A percentile compares a stretch with the other conserved stretches of the same genome.
These are phyloP conservation scores for Gonocerus acuteangulatus DNA, from an alignment of 2,888 invertebrate genomes.

Conservation along the genomic window DNA sequence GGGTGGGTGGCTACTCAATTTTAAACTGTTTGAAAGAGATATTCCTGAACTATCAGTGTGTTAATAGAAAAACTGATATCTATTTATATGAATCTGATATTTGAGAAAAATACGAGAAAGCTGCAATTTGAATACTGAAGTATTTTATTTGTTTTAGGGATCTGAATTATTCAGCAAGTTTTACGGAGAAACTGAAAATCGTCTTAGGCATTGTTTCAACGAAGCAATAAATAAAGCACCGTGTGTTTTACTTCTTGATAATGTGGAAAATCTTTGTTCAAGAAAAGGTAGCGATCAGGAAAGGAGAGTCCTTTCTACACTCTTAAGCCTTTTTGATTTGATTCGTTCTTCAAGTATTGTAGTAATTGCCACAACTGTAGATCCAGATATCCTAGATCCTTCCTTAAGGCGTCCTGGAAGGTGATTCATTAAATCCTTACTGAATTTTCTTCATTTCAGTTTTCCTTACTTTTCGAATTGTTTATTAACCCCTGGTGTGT, in stretches of 20 bases:
- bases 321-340: conserved; percentile 56
- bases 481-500: too few relatives aligned
- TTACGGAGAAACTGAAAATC: conserved; percentile 67
- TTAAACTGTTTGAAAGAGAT: too few relatives aligned
- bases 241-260: conserved; percentile 73
- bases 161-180: conserved; percentile 69
- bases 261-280: conserved; percentile 73
- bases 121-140: too few relatives aligned
- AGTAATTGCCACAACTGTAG: conserved; percentile 69
- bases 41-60: too few relatives aligned
- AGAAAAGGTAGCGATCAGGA: conserved; percentile 57
- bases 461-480: too few relatives aligned
- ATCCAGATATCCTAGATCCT: conserved; percentile 66
- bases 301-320: conserved; percentile 60
- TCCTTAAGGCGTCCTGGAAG: conserved; percentile 67
- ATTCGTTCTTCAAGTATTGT: conserved; percentile 54
- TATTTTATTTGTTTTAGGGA: conserved; percentile 44
- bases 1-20: too few relatives aligned
- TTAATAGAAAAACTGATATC: too few relatives aligned
- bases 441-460: too few relatives aligned
- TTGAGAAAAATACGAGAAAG: too few relatives aligned
- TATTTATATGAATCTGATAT: too few relatives aligned
- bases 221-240: conserved; percentile 61
- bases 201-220: conserved; percentile 58
- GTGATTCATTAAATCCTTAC: conserved; percentile 36